phyloP scores from a whole-genome alignment of 2,797 vertebrate species.

The Myioborus miniatus region DNA sequence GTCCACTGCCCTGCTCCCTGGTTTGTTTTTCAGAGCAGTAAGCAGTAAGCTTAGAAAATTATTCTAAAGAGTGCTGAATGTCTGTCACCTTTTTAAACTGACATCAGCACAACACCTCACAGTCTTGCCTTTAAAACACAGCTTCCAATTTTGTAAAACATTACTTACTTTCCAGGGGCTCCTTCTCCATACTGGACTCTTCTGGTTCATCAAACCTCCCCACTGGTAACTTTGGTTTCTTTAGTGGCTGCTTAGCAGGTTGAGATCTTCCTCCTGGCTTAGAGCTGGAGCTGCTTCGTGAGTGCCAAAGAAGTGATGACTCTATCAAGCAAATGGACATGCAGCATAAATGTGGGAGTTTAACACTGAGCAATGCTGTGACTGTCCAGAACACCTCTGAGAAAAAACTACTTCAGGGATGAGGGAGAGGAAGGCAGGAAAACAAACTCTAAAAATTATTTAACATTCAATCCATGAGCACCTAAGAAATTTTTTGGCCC shows the following conservation, averaged over 20 bases:
- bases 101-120: neutral
- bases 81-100: neutral
- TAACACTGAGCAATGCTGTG: neutral
- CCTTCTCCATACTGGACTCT: slow-evolving; percentile 73
- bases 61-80: neutral
- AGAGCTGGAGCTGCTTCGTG: slow-evolving; percentile 56
- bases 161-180: slow-evolving; percentile 85
- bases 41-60: neutral
- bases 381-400: neutral
- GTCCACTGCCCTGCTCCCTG: neutral
- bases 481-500: slow-evolving; percentile 2
- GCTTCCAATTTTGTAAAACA: neutral
- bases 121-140: neutral
- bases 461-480: neutral
- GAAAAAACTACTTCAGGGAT: neutral
- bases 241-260: slow-evolving; percentile 75
- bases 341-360: neutral
- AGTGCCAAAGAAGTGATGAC: slow-evolving; percentile 25
- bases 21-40: neutral
- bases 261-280: slow-evolving; percentile 67
- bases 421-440: neutral
- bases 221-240: slow-evolving; percentile 87
- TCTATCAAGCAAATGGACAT: slow-evolving; percentile 19
- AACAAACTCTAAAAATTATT: neutral
- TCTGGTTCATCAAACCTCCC: slow-evolving; percentile 88